Base-by-base conservation (phyloP, 2,888 invertebrate species). In the Cephus spinipes region DNA sequence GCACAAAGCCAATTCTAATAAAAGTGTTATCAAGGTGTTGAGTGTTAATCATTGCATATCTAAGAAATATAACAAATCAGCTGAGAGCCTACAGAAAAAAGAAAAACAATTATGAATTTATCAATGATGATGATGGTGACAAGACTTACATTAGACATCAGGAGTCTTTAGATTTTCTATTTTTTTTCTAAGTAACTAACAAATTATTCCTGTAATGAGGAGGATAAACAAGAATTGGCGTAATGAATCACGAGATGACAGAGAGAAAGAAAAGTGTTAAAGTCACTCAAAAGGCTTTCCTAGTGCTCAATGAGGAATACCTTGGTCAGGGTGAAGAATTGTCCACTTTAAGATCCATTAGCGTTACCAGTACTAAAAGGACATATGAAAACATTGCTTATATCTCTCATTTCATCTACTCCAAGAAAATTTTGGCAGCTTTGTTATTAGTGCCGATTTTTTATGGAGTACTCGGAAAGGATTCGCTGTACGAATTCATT, bases 311-410 rank as follows among this genome's bases (percentile, higher is more conserved):
- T 71, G 81, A 86, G 78, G 81, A 85, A 74, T 88, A 85, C 76
- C 73, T 90, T 6, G 77, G 80, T 23, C 83, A 84, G 76, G 91
- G 90, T 74, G 85, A 77, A 34, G 80, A 82, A n/a, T 71, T 87
- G 34, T 81, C 82, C 55, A 86, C 85, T 68, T 82, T 91, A 30
- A 87, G 85, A 81, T 76, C 76, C 11, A 73, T 79, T 9, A 81
- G 81, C 73, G 33, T 77, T 74, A n/a, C 76, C 12, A 75, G 23
- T 69, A 34, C 73, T 69, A 35, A 77, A 68, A 55, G 23, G 23
- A 30, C 23, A 11, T 80, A 79, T 15, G 77, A 78, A 30, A 81
- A 82, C 34, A 80, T 78, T 76, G 78, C 34, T 23, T 75, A 69
- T 34, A 71, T 73, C 55, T 74, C 69, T 33, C 36, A 79, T 36